These are phyloP conservation scores for Pelosia muscerda DNA, from an alignment of 2,888 invertebrate genomes.

Conservation along the genomic window DNA sequence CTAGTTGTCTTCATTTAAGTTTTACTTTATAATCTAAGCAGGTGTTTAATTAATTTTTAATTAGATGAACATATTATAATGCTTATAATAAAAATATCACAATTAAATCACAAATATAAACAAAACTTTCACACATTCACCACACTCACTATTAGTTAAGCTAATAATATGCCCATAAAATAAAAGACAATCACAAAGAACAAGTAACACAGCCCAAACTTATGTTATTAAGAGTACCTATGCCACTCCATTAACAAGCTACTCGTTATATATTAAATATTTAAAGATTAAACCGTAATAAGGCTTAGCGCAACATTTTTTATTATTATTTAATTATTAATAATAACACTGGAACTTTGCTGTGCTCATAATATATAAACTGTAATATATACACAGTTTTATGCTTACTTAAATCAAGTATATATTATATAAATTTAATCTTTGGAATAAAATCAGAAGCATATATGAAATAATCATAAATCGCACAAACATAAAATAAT, in stretches of 20 bases:
- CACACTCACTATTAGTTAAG: background rate
- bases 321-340: slow-evolving; percentile 28
- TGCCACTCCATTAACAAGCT: slow-evolving; percentile 11
- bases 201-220: slow-evolving; percentile 19
- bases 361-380: slow-evolving; percentile 14
- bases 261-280: slow-evolving; percentile 12
- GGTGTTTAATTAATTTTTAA: too few species aligned
- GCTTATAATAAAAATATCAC: slow-evolving; percentile 7
- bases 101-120: slow-evolving; percentile 9
- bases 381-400: background rate
- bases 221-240: background rate
- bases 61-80: background rate
- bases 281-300: slow-evolving; percentile 16
- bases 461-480: background rate
- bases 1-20: too few species aligned
- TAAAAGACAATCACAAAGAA: slow-evolving; percentile 1
- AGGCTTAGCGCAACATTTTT: slow-evolving; percentile 38
- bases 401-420: background rate
- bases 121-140: background rate
- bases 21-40: too few species aligned
- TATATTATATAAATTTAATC: background rate
- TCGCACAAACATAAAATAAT: too few species aligned
- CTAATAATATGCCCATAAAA: background rate
- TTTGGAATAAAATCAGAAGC: background rate
- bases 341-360: slow-evolving; percentile 29